Base-by-base conservation (phyloP, 2,888 invertebrate species). In the Drosophila tanythrix region DNA sequence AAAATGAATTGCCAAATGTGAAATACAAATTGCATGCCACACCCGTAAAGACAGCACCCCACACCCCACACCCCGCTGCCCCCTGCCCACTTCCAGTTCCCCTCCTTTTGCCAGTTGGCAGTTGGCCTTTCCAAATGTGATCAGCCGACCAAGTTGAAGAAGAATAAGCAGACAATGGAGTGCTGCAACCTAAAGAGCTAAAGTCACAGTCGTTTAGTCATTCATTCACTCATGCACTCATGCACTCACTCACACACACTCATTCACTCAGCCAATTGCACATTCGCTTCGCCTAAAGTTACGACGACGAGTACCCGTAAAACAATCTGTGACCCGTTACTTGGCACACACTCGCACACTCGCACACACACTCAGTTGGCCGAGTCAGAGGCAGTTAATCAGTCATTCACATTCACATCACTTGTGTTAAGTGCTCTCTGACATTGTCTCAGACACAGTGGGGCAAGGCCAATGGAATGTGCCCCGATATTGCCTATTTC, bases 21-120 rank as follows among this genome's bases (percentile, higher is more conserved):
- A 68, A 84, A 83, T 78, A 83, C 81, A 86, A 88, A 88, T 89
- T 84, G 89, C 82, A 74, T 75, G 65, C 80, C 76, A 67, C 83
- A 82, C 83, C 86, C 88, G 60, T 66, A 27, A 33, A 60, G 40
- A 57, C 61, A 43, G 51, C 43, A 15, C 7, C 35, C n/a, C 25
- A 38, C 33, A 15, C 46, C 18, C 15, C 33, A 6, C 38, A 2
- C 2, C 52, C 13, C 21, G 2, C 40, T 11, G 3, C 27, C 0
- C n/a, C 1, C 51, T 5, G 27, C 25, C 43, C 27, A 1, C 27
- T 1, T 8, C n/a, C 27, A 25, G 13, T 13, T 35, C 3, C 25
- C 40, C 35, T 13, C 29, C 27, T 8, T 8, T 36, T 11, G 25
- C 53, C 38, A 25, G 46, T 46, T 71, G 80, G 31, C 76, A 76